phyloP scores from a whole-genome alignment of 2,113 vertebrate species.

The Andinoacara biseriatus region DNA sequence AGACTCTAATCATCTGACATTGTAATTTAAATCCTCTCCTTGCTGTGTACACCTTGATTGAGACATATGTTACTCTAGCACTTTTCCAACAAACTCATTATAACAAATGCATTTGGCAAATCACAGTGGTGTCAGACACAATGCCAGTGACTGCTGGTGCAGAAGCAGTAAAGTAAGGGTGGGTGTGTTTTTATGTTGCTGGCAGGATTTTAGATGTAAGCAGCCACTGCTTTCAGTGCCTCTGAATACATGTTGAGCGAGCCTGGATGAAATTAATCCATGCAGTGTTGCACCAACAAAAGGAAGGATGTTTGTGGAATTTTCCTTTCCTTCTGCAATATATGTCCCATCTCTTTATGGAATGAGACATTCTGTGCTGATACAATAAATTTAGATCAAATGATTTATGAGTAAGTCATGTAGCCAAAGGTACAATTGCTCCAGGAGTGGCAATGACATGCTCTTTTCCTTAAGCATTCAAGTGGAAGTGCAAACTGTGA shows the following conservation, averaged over 20 bases:
- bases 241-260: constrained; percentile 52
- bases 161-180: constrained; percentile 55
- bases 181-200: constrained; percentile 66
- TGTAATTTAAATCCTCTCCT: constrained; percentile 28
- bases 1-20: constrained; percentile 28
- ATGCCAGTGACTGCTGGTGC: constrained; percentile 52
- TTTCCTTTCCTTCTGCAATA: constrained; percentile 8
- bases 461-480: constrained; percentile 8
- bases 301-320: constrained; percentile 19
- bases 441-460: neutral
- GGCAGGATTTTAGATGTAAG: constrained; percentile 67
- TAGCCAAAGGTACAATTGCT: constrained; percentile 13
- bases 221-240: constrained; percentile 51
- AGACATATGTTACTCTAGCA: constrained; percentile 34
- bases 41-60: constrained; percentile 24
- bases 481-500: neutral
- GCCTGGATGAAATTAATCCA: constrained; percentile 62
- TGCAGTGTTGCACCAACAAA: constrained; percentile 55
- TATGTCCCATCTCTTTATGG: constrained; percentile 26
- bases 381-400: constrained; percentile 17
- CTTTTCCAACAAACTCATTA: constrained; percentile 48
- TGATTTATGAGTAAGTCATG: constrained; percentile 26
- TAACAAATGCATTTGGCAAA: constrained; percentile 58
- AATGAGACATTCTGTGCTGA: constrained; percentile 29
- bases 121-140: constrained; percentile 47